Evolutionary conservation across 1,140 invertebrate species (phyloP).

Genomic region (Bombus soroeensis): DNA sequence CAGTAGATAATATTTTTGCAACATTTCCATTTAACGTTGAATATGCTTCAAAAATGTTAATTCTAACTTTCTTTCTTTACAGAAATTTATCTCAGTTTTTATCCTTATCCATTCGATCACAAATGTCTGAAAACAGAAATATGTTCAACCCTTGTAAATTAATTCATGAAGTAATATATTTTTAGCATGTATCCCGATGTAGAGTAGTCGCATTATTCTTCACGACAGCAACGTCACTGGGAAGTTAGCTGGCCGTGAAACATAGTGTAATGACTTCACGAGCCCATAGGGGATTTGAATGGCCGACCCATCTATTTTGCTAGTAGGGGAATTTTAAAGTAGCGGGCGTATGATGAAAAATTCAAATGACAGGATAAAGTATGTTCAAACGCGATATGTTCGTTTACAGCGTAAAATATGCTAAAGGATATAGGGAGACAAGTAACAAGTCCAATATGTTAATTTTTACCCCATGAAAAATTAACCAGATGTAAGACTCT

Average conservation of each 20-base stretch:
- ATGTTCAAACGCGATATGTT: neutral
- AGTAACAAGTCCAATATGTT: neutral
- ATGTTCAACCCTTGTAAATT: neutral
- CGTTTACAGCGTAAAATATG: neutral
- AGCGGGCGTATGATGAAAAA: neutral
- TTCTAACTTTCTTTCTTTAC: neutral
- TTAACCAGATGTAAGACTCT: neutral
- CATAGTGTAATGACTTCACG: neutral
- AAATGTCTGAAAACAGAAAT: neutral
- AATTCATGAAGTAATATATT: neutral
- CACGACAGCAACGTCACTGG: neutral
- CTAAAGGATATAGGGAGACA: neutral
- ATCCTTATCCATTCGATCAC: too few species aligned
- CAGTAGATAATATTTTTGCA: neutral
- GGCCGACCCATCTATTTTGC: neutral
- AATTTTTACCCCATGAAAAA: neutral
- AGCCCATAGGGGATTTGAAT: neutral
- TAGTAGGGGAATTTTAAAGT: neutral
- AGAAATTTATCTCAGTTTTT: too few species aligned
- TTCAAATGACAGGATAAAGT: constrained; percentile 2
- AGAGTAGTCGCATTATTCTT: neutral
- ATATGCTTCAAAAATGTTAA: neutral
- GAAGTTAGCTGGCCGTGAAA: neutral
- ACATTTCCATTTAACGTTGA: neutral
- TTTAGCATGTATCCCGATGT: too few species aligned